phyloP scores from a whole-genome alignment of 2,888 invertebrate species.

The Dryocosmus kuriphilus region DNA sequence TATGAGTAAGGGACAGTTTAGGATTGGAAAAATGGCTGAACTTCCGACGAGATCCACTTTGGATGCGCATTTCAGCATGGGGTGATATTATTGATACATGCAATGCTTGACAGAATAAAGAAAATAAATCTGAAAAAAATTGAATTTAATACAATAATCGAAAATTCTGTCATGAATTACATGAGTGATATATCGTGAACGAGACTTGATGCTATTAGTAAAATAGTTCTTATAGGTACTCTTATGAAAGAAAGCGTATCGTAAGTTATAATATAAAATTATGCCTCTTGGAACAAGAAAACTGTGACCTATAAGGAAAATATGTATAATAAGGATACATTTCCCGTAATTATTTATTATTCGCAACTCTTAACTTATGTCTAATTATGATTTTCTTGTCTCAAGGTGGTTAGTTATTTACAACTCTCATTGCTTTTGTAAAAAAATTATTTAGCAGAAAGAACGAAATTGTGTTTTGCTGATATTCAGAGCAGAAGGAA shows the following conservation, averaged over 20 bases:
- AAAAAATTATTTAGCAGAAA: not conserved
- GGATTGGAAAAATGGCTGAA: constrained; percentile 49
- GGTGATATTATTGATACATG: not conserved
- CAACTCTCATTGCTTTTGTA: not conserved
- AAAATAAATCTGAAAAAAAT: not conserved
- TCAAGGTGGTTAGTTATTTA: not conserved
- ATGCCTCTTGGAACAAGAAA: not conserved
- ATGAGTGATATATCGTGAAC: not conserved
- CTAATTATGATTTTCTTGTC: not conserved
- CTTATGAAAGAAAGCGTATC: not conserved
- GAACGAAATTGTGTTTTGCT: not conserved
- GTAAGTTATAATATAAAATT: not conserved
- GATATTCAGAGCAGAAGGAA: not conserved
- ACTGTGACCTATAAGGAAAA: not conserved
- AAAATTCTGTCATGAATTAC: not conserved
- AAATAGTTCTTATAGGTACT: not conserved
- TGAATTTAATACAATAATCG: not conserved
- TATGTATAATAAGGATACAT: not conserved
- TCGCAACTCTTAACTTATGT: not conserved
- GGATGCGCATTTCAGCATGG: not conserved
- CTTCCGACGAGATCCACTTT: constrained; percentile 5
- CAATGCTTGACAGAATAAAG: not conserved
- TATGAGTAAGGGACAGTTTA: constrained; percentile 50
- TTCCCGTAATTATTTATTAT: not conserved
- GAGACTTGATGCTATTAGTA: not conserved